A percentile compares a stretch with the other conserved stretches of the same genome.
These are phyloP conservation scores for Chaetura pelagica DNA, from an alignment of 2,113 vertebrate species.

Conservation along the genomic window DNA sequence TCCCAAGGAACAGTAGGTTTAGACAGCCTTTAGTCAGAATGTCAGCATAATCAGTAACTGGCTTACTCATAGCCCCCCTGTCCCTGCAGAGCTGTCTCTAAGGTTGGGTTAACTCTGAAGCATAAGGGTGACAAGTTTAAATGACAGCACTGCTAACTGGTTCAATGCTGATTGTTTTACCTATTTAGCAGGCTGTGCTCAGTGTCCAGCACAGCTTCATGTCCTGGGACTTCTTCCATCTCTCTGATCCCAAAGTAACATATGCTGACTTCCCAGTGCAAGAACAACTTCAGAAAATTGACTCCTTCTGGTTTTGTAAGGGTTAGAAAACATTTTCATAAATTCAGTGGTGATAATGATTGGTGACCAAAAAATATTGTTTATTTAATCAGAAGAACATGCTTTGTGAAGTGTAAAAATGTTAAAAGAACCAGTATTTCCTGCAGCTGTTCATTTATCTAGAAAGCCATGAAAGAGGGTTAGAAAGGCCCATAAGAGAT, in stretches of 20 bases:
- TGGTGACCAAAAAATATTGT: background rate
- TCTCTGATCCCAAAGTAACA: background rate
- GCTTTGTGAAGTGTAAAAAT: background rate
- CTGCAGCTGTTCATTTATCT: background rate
- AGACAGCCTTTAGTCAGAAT: background rate
- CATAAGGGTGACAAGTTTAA: background rate
- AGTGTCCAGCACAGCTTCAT: background rate
- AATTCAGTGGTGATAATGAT: background rate
- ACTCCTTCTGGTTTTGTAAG: background rate
- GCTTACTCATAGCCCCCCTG: background rate
- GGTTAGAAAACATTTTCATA: background rate
- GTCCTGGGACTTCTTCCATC: background rate
- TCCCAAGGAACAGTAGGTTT: background rate
- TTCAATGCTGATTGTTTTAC: background rate
- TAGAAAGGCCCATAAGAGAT: background rate
- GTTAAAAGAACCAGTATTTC: background rate
- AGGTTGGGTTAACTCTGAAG: background rate
- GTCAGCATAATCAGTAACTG: background rate
- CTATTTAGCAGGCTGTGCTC: background rate
- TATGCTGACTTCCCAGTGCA: fast-evolving
- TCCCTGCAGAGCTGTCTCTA: background rate
- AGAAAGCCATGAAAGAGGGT: background rate
- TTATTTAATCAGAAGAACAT: background rate
- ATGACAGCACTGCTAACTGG: background rate
- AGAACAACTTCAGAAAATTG: background rate